Evolutionary conservation across 30 jellyfish, hydroid and myxozoan species (phyloP).

Genomic region (Rhopilema esculentum): DNA sequence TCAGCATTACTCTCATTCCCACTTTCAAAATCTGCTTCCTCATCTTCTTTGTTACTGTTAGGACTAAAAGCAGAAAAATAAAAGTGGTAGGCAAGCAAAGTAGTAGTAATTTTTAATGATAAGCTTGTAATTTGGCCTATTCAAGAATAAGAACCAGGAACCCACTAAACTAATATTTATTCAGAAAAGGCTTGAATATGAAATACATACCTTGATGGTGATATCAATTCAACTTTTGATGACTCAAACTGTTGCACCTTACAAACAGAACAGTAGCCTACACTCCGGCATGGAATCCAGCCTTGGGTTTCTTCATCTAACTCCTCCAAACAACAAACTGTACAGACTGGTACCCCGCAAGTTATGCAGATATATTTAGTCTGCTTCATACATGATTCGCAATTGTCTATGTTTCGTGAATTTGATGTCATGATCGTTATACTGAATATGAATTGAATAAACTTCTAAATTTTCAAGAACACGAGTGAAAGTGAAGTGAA

Average conservation of each 20-base stretch:
- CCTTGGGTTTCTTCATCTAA: constrained; percentile 56
- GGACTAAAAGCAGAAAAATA: neutral
- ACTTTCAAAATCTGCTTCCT: constrained; percentile 14
- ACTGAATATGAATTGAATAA: neutral
- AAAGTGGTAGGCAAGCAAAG: neutral
- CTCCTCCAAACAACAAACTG: constrained; percentile 62
- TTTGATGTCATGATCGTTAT: constrained; percentile 41
- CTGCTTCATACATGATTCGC: constrained; percentile 57
- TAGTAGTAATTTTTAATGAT: neutral
- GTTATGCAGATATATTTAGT: constrained; percentile 52
- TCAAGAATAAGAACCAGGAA: constrained; percentile 2
- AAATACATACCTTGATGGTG: constrained; percentile 61
- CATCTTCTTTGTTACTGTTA: neutral
- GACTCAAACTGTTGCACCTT: constrained; percentile 50
- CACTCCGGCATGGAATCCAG: constrained; percentile 58
- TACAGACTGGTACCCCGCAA: constrained; percentile 62
- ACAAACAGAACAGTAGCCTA: constrained; percentile 64
- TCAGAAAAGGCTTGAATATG: constrained; percentile 22
- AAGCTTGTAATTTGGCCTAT: neutral
- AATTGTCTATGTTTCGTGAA: constrained; percentile 49
- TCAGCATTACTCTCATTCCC: constrained; percentile 9
- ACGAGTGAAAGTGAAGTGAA: constrained; percentile 16
- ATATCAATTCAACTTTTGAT: constrained; percentile 29
- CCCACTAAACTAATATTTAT: constrained; percentile 4
- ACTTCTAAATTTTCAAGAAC: constrained; percentile 17